Base-by-base conservation (phyloP, 2,888 invertebrate species). In the Griposia aprilina region DNA sequence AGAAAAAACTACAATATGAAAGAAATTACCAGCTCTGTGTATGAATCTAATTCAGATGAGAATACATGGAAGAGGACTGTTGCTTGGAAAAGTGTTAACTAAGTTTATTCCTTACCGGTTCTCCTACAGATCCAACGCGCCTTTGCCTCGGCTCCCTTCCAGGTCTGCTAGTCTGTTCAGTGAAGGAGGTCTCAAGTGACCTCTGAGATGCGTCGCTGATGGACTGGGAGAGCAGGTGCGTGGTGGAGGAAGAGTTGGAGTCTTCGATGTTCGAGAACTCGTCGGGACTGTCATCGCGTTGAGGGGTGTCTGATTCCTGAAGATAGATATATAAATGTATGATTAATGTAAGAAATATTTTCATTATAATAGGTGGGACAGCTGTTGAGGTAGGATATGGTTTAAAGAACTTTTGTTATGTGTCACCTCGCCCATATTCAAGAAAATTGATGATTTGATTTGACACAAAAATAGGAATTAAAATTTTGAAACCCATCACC, bases 271-370 rank as follows among this genome's bases (percentile, higher is more conserved):
- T 96, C 41, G 96, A 96, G 81, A 90, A 95, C 52, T 96, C 96
- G 57, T 96, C 96, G 0, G 95, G 94, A 80, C 96, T 96, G 81
- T 96, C 96, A 23, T 96, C 96, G 68, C 96, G 93, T 81, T 96
- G 96, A 36, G 94, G 94, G 0, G 94, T 95, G 76, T 96, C 96
- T 0, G 95, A 97, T 90, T 96, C 96, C 96, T 96, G 88, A 60
- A 69, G n/a, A 57, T 3, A 17, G 5, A 11, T 36, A 36, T 0
- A 23, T 23, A 23, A 36, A 62, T 20, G 11, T 11, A 62, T 36
- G 20, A 62, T 6, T 62, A 6, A 20, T 36, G 30, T 36, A 1
- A 11, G 5, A 62, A 62, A 30, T 10, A 60, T 3, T 20, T 26
- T 17, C 30, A 30, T 10, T 17, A 5, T 30, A 30, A 30, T 30